A percentile compares a stretch with the other conserved stretches of the same genome.
phyloP scores from a whole-genome alignment of 2,113 vertebrate genomes.

The Ceratotherium simum region DNA sequence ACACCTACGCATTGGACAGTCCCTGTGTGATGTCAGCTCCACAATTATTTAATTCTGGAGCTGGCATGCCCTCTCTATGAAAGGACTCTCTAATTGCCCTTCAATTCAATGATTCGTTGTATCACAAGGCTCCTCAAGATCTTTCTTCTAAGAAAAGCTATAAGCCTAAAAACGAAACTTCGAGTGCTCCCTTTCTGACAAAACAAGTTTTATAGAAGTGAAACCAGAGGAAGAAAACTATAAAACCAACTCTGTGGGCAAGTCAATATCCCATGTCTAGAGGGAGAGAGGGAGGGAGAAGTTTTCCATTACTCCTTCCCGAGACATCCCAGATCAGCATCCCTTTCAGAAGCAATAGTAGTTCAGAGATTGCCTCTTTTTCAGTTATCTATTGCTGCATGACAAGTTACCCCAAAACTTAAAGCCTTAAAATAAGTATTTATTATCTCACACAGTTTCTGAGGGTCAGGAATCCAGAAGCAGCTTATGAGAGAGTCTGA shows the following conservation, averaged over 20 bases:
- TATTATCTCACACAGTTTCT: background rate
- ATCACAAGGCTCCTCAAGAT: background rate
- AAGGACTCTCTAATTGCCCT: background rate
- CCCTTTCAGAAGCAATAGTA: background rate
- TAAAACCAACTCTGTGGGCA: background rate
- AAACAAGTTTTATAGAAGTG: background rate
- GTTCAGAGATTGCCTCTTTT: background rate
- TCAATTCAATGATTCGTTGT: background rate
- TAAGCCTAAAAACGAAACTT: constrained; percentile 59
- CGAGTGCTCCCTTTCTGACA: background rate
- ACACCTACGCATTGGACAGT: background rate
- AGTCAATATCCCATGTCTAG: background rate
- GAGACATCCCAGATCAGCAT: background rate
- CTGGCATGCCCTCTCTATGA: background rate
- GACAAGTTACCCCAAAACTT: background rate
- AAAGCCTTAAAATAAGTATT: background rate
- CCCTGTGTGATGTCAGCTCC: background rate
- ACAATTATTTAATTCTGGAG: background rate
- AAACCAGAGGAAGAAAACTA: constrained; percentile 23
- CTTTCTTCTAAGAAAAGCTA: constrained; percentile 47
- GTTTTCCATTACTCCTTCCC: background rate
- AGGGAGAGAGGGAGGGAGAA: background rate
- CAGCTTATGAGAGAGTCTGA: background rate
- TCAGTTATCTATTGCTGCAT: background rate
- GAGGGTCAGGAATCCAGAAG: background rate